Base-by-base conservation (phyloP, 2,797 vertebrate species). In the Helicolenus hilgendorfi region DNA sequence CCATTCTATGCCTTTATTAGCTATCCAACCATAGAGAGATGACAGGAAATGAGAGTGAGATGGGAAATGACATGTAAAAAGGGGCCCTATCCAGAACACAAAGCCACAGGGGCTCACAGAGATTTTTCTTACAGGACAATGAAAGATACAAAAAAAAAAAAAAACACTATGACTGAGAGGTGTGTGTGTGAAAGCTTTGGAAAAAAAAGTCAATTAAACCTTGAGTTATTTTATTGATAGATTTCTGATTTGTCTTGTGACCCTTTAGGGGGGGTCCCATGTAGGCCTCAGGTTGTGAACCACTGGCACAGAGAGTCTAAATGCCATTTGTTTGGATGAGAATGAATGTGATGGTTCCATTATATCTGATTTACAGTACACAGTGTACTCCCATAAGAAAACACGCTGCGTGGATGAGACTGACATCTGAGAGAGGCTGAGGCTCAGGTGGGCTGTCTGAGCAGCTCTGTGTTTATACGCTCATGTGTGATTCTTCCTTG, bases 381-480 rank as follows among this genome's bases (percentile, higher is more conserved):
- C 49, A 45, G 67, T 41, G n/a, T 63, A 13, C 49, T 67, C 6
- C 65, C 64, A 22, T 2, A 58, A 75, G 73, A 62, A 11, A 45
- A 70, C 20, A 62, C 20, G 71, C 62, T 9, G 22, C 36, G 31
- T 53, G 59, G 26, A 72, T 58, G 62, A 80, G 59, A 55, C n/a
- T 73, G 69, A 83, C 68, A 26, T 82, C 2, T 33, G 71, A 80
- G 71, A 81, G 88, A 81, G 87, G 45, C 45, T n/a, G 49, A n/a
- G 20, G 76, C 80, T 91, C 84, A 91, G 91, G 77, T 83, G 91
- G 79, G 67, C 67, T 13, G 77, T 79, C 75, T 76, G 79, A 70
- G 29, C 55, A 11, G 3, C 49, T 83, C 68, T 59, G 74, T 90
- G 75, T 92, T 74, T 33, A n/a, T 20, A 41, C 5, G 38, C 65